Evolutionary conservation across 2,888 invertebrate species (phyloP).

Genomic region (Dolomedes plantarius): DNA sequence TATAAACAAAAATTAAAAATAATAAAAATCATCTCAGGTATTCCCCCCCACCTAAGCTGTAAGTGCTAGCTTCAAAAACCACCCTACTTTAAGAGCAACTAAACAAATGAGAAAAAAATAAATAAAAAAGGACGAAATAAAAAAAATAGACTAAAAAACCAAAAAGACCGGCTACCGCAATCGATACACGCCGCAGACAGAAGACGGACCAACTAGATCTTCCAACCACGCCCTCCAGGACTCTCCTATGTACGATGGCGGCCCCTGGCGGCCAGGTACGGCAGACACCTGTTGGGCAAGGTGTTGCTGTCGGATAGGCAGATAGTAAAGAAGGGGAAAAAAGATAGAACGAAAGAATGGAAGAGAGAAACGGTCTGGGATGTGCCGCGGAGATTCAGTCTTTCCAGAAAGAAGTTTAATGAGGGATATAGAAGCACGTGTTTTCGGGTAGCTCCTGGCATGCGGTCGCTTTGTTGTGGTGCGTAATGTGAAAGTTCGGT

Average conservation of each 20-base stretch:
- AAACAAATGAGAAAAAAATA: not conserved
- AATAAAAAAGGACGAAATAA: slow-evolving; percentile 12
- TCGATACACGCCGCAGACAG: slow-evolving; percentile 42
- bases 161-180: slow-evolving; percentile 54
- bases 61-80: not conserved
- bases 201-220: slow-evolving; percentile 64
- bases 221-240: slow-evolving; percentile 55
- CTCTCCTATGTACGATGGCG: slow-evolving; percentile 30
- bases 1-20: no score
- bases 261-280: slow-evolving; percentile 53
- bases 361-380: slow-evolving; percentile 59
- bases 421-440: slow-evolving; percentile 61
- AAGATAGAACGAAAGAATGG: slow-evolving; percentile 23
- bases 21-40: not conserved
- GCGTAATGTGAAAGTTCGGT: not conserved
- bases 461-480: slow-evolving; percentile 11
- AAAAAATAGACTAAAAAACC: slow-evolving; percentile 24
- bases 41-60: not conserved
- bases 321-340: slow-evolving; percentile 19
- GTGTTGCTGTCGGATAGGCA: slow-evolving; percentile 54
- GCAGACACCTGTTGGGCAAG: slow-evolving; percentile 69
- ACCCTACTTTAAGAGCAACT: not conserved
- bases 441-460: slow-evolving; percentile 25
- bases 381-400: slow-evolving; percentile 40
- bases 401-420: slow-evolving; percentile 62